Evolutionary conservation across 2,113 vertebrate species (phyloP), one percentile per base, ranked within the genome.

Genomic region (Murina feae): DNA sequence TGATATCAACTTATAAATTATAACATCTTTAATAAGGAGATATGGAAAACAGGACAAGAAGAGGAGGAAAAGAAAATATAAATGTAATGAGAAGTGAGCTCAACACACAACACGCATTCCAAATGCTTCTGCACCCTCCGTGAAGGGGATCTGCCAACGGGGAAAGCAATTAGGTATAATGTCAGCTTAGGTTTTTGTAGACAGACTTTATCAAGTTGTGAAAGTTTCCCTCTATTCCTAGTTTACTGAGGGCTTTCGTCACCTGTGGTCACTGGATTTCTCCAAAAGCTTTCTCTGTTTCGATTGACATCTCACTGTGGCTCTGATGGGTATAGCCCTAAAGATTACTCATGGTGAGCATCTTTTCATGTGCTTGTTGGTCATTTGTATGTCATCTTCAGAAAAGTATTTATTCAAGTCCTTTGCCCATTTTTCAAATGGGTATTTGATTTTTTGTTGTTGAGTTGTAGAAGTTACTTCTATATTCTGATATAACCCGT

Each of bases 1-100:
- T 78, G 79, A 83, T 58, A 23, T 68, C 47, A 93, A 72, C 12
- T 79, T 53, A 79, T 39, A 93, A 72, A 93, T 66, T 84, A 90
- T 79, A 60, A 82, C 79, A 65, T 42, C 39, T 30, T 66, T 72
- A 81, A 65, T 13, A 81, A 71, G 32, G 23, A 12, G 10, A 71
- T 51, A 23, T 55, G 44, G 30, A 90, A 89, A 81, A 75, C 18
- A 65, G 39, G 47, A 23, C 25, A 74, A 71, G n/a, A 90, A 32
- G 37, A 86, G 30, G 21, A 86, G 23, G 66, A 49, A 90, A 83
- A 66, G 9, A 68, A 72, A 68, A 42, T 17, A 35, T 68, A 81
- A 68, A 12, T 18, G 1, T 66, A 86, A 95, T 74, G 75, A 80
- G 11, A 90, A 37, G 11, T 86, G 11, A 74, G 5, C 5, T 74